These are phyloP conservation scores for Chlamydotis undulata DNA, from an alignment of 2,113 vertebrate species.

Conservation along the genomic window DNA sequence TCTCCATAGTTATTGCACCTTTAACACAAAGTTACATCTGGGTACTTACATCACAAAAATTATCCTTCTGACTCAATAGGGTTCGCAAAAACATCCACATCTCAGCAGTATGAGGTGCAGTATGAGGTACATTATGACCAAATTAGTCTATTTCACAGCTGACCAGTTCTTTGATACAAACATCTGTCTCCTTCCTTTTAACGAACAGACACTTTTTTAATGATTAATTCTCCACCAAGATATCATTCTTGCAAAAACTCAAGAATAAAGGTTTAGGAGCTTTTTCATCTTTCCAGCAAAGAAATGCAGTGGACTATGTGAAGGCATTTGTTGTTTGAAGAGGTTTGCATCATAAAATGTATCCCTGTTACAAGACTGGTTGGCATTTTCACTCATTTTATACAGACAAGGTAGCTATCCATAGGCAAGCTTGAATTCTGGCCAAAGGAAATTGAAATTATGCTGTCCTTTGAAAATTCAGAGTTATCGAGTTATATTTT, in stretches of 20 bases:
- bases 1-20: not conserved
- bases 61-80: not conserved
- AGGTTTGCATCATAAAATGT: not conserved
- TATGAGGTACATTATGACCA: not conserved
- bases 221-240: not conserved
- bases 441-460: not conserved
- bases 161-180: not conserved
- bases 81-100: not conserved
- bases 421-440: not conserved
- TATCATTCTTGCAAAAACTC: not conserved
- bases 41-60: not conserved
- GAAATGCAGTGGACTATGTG: not conserved
- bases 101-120: not conserved
- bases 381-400: not conserved
- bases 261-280: not conserved
- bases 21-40: not conserved
- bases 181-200: not conserved
- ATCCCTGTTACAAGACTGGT: not conserved
- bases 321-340: not conserved
- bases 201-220: not conserved
- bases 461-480: not conserved
- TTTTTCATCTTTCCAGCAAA: not conserved
- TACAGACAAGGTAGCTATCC: not conserved
- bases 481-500: not conserved
- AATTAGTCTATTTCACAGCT: not conserved